These are phyloP conservation scores for Xanthia icteritia DNA, from an alignment of 2,888 invertebrate genomes.

Conservation along the genomic window DNA sequence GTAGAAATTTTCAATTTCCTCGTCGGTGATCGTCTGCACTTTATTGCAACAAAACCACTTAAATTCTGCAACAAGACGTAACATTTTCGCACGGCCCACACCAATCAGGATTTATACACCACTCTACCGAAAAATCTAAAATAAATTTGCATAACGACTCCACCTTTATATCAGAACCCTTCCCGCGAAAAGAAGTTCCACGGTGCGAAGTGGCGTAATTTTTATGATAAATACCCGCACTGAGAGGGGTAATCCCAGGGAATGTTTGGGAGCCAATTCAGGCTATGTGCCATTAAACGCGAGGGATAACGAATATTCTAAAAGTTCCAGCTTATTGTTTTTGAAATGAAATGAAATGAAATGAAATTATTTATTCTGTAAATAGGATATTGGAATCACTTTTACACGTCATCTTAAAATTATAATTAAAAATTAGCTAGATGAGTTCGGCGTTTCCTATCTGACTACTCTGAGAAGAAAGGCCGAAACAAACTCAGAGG, in stretches of 20 bases:
- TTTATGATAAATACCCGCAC: constrained; percentile 70
- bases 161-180: constrained; percentile 62
- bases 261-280: constrained; percentile 47
- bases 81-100: not conserved
- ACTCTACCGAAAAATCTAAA: constrained; percentile 59
- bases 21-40: constrained; percentile 6
- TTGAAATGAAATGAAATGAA: too few relatives aligned
- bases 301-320: constrained; percentile 42
- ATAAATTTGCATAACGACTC: constrained; percentile 71
- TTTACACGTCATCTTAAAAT: too few relatives aligned
- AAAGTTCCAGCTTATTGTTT: constrained; percentile 41
- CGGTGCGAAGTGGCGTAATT: constrained; percentile 69
- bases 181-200: constrained; percentile 61
- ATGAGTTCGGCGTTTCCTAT: too few relatives aligned
- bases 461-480: too few relatives aligned
- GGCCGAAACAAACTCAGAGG: too few relatives aligned
- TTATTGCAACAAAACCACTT: constrained; percentile 20
- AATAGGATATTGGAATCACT: too few relatives aligned
- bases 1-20: constrained; percentile 18
- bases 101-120: constrained; percentile 41
- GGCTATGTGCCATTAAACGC: constrained; percentile 41
- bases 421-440: too few relatives aligned
- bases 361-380: too few relatives aligned
- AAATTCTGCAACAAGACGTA: not conserved
- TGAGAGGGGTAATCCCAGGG: constrained; percentile 40